A percentile compares a stretch with the other conserved stretches of the same genome.
These are phyloP conservation scores for Macropodus opercularis DNA, from an alignment of 2,797 vertebrate species.

Conservation along the genomic window DNA sequence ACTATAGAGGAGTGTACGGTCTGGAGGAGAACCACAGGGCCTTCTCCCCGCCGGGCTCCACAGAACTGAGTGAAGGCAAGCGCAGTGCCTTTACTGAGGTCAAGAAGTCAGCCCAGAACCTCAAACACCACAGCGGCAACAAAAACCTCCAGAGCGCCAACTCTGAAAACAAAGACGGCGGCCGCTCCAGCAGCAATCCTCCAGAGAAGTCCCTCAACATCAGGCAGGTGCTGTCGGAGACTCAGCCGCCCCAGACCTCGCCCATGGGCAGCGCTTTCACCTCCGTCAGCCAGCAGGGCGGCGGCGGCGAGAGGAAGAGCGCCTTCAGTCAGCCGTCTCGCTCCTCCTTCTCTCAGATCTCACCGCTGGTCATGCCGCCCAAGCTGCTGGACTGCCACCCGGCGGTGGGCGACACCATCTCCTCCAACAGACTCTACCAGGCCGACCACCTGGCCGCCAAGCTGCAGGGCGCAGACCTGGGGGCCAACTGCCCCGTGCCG, in stretches of 20 bases:
- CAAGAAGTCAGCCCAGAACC: constrained; percentile 84
- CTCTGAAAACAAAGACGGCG: constrained; percentile 85
- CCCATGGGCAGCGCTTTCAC: constrained; percentile 88
- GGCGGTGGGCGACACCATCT: constrained; percentile 83
- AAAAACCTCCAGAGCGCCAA: constrained; percentile 78
- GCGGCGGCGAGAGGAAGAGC: constrained; percentile 87
- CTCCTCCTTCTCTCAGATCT: constrained; percentile 86
- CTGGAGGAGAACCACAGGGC: constrained; percentile 87
- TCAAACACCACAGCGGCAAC: constrained; percentile 73
- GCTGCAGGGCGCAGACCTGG: constrained; percentile 85
- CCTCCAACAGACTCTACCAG: constrained; percentile 88
- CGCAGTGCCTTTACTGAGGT: constrained; percentile 97
- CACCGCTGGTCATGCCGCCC: constrained; percentile 89
- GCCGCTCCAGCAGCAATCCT: constrained; percentile 69
- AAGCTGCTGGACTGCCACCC: constrained; percentile 91
- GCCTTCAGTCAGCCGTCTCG: constrained; percentile 94
- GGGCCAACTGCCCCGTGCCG: constrained; percentile 81
- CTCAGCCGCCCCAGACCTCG: constrained; percentile 78
- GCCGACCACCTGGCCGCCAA: constrained; percentile 90
- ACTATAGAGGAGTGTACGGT: constrained; percentile 86
- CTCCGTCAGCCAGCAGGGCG: constrained; percentile 84
- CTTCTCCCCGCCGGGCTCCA: constrained; percentile 82
- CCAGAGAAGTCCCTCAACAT: constrained; percentile 82
- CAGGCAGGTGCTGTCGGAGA: constrained; percentile 84
- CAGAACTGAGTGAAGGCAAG: constrained; percentile 84